Base-by-base conservation (phyloP, 2,797 vertebrate species). In the Semaprochilodus insignis region DNA sequence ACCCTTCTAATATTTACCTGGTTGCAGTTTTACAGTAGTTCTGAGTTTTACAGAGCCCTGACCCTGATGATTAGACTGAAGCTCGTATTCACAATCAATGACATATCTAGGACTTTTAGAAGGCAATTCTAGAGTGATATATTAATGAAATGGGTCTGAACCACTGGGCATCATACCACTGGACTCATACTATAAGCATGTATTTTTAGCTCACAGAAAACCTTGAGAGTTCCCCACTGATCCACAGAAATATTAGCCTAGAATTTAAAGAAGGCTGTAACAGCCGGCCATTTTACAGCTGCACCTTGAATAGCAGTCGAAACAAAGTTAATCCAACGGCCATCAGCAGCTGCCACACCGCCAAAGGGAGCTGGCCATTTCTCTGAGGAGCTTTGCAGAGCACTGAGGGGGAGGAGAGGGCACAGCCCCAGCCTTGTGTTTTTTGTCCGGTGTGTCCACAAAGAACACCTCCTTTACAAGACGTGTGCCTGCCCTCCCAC, bases 381-480 rank as follows among this genome's bases (percentile, higher is more conserved):
- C 75, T 77, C 40, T 27, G 11, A 59, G 73, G 34, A 74, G 71
- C 16, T 27, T 34, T 27, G 77, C 34, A n/a, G 57, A 59, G 34
- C 51, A 40, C 51, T 80, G 60, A 78, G 51, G 51, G 59, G 69
- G 34, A 77, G 66, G 73, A 78, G 60, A 78, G 59, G 40, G 59
- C 59, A 84, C 76, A 70, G 76, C 21, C 67, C 62, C 78, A n/a
- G 75, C 82, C 85, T 81, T 78, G 78, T 81, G 70, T 57, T 63
- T 81, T 78, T 79, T 75, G 79, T 79, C 70, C 74, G 62, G 48
- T 66, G 70, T 77, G 70, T 59, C 55, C 55, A 55, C 60, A 83
- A 78, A 80, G 55, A 71, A 81, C 52, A 27, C 60, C 78, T 72
- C 40, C 51, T 69, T 63, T 67, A 25, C 74, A 21, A 16, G 36